These are phyloP conservation scores for Conomelus anceps DNA, from an alignment of 2,888 invertebrate species.

Conservation along the genomic window DNA sequence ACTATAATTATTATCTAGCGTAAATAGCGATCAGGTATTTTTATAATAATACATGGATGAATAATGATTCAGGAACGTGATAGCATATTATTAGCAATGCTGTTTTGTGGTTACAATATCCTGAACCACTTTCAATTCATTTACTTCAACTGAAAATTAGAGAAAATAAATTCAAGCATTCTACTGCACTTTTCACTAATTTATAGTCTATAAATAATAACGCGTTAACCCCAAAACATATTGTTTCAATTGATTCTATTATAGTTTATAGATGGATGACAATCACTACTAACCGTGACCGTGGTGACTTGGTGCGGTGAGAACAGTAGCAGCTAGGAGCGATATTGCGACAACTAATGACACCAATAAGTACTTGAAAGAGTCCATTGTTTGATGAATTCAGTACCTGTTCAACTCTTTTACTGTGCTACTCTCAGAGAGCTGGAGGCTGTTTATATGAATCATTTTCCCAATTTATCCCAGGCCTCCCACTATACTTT, in stretches of 20 bases:
- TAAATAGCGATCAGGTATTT: no score
- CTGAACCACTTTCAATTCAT: background rate
- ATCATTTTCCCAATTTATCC: background rate
- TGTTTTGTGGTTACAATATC: background rate
- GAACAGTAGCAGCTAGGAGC: background rate
- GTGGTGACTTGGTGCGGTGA: background rate
- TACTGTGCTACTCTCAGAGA: background rate
- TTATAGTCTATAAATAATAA: background rate
- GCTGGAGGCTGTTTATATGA: background rate
- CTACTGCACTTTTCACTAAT: background rate
- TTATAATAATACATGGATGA: no score
- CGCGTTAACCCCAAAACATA: background rate
- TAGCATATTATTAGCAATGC: background rate
- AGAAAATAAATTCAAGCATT: background rate
- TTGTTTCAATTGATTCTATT: background rate
- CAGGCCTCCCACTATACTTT: background rate
- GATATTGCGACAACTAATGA: background rate
- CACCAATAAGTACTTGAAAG: background rate
- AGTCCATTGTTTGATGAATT: background rate
- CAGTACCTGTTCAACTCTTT: background rate
- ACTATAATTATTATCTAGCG: no score
- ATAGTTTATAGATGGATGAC: background rate
- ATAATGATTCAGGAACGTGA: background rate
- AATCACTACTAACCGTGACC: background rate
- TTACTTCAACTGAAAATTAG: no score